Evolutionary conservation across 2,888 invertebrate genomes (phyloP).

Genomic region (Lagria hirta): DNA sequence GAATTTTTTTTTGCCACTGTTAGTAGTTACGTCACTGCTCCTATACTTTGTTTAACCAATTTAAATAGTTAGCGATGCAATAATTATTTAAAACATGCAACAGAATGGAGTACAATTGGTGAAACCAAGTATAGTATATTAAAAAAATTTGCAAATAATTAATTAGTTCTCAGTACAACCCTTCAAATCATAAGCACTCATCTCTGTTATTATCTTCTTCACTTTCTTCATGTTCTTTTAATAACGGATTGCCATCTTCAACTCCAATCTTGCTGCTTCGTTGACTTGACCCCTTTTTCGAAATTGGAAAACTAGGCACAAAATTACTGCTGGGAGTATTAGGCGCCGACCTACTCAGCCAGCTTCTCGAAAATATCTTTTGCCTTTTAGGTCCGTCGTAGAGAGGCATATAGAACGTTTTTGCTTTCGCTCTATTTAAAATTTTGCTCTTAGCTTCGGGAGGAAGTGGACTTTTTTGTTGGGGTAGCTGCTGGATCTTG

Average conservation of each 20-base stretch:
- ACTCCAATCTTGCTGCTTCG: slow-evolving; percentile 55
- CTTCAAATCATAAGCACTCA: slow-evolving; percentile 38
- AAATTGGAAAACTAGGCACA: slow-evolving; percentile 66
- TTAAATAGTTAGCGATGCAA: too few species aligned
- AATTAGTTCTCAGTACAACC: too few species aligned
- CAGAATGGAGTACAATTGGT: too few species aligned
- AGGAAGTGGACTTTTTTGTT: slow-evolving; percentile 51
- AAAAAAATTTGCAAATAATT: slow-evolving; percentile 15
- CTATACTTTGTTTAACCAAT: too few species aligned
- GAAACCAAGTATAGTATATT: too few species aligned
- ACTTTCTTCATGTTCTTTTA: slow-evolving; percentile 58
- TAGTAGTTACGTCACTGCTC: not conserved
- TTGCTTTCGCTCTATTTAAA: slow-evolving; percentile 61
- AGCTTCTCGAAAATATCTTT: slow-evolving; percentile 53
- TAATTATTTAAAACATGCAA: too few species aligned
- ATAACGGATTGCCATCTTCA: slow-evolving; percentile 65
- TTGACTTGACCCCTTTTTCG: slow-evolving; percentile 54
- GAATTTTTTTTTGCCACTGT: too few species aligned
- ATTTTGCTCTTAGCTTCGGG: slow-evolving; percentile 43
- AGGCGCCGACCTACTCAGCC: slow-evolving; percentile 76
- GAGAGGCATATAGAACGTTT: slow-evolving; percentile 71
- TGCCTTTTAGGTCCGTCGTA: slow-evolving; percentile 44
- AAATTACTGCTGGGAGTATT: slow-evolving; percentile 73
- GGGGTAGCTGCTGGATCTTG: slow-evolving; percentile 69
- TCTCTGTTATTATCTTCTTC: slow-evolving; percentile 48